phyloP scores from a whole-genome alignment of 1,140 invertebrate genomes.

The Stenopsyche tienmushanensis region DNA sequence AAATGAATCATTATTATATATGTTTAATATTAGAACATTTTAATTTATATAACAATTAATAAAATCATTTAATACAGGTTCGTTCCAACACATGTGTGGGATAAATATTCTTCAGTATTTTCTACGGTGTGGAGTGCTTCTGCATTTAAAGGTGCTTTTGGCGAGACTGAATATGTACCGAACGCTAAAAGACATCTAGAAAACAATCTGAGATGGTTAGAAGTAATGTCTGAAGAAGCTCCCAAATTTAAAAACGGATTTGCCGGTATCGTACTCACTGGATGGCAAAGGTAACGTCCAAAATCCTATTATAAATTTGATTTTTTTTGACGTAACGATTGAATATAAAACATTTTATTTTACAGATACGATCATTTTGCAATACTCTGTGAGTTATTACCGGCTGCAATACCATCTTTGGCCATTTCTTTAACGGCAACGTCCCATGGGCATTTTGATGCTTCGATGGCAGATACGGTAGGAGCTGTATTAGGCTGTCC shows the following conservation, averaged over 20 bases:
- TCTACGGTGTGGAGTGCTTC: conserved; percentile 78
- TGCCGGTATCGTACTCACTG: conserved; percentile 66
- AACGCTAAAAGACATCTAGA: conserved; percentile 67
- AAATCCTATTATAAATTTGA: not conserved
- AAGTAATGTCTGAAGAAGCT: conserved; percentile 61
- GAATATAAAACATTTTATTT: conserved; percentile 11
- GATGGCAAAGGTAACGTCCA: conserved; percentile 64
- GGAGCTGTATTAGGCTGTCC: conserved; percentile 61
- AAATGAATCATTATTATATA: conserved; percentile 3
- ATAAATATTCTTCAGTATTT: conserved; percentile 75
- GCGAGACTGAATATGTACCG: conserved; percentile 72
- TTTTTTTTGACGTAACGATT: not conserved
- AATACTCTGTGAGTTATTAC: conserved; percentile 83
- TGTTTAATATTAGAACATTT: no score
- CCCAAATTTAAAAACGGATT: conserved; percentile 59
- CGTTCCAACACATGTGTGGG: conserved; percentile 60
- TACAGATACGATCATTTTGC: conserved; percentile 85
- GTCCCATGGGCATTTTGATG: conserved; percentile 64
- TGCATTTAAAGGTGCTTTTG: conserved; percentile 84
- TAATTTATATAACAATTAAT: not conserved
- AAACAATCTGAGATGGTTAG: conserved; percentile 71
- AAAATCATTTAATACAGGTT: conserved; percentile 36
- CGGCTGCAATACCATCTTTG: conserved; percentile 73
- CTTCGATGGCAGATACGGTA: conserved; percentile 55
- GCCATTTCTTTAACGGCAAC: conserved; percentile 62